These are phyloP conservation scores for Heterohyrax brucei DNA, from an alignment of 2,797 vertebrate genomes.

Conservation along the genomic window DNA sequence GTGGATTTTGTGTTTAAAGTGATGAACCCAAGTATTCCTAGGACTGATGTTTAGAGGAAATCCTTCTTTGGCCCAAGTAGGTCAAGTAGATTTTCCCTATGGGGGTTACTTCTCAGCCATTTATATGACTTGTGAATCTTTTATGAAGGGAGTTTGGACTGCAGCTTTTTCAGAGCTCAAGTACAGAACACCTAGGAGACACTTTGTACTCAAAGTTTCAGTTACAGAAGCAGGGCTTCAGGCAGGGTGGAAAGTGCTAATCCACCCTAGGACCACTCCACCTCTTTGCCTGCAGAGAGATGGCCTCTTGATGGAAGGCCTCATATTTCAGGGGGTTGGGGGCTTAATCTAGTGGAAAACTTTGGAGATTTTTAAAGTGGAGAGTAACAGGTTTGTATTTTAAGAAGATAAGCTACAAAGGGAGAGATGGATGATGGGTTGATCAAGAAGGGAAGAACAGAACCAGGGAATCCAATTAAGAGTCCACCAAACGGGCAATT, in stretches of 20 bases:
- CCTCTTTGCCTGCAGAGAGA: not conserved
- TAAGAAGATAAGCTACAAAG: not conserved
- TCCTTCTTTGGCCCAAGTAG: not conserved
- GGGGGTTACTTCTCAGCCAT: slow-evolving; percentile 4
- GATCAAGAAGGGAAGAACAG: not conserved
- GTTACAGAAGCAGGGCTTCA: not conserved
- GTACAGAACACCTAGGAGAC: not conserved
- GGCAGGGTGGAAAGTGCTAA: not conserved
- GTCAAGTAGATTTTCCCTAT: not conserved
- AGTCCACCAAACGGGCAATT: not conserved
- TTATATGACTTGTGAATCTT: not conserved
- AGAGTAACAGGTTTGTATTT: slow-evolving; percentile 30
- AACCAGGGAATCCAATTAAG: not conserved
- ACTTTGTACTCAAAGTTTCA: not conserved
- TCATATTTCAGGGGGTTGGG: not conserved
- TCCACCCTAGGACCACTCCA: not conserved
- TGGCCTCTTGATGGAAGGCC: not conserved
- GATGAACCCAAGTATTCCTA: not conserved
- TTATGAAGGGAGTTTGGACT: not conserved
- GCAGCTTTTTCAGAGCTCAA: not conserved
- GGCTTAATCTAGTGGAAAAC: not conserved
- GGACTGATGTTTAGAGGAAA: not conserved
- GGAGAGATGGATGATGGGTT: not conserved
- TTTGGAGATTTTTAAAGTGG: not conserved
- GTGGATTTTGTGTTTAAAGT: not conserved